Evolutionary conservation across 1,140 invertebrate species (phyloP), one percentile per base, ranked within the genome.

Genomic region (Aphaenogaster floridana): DNA sequence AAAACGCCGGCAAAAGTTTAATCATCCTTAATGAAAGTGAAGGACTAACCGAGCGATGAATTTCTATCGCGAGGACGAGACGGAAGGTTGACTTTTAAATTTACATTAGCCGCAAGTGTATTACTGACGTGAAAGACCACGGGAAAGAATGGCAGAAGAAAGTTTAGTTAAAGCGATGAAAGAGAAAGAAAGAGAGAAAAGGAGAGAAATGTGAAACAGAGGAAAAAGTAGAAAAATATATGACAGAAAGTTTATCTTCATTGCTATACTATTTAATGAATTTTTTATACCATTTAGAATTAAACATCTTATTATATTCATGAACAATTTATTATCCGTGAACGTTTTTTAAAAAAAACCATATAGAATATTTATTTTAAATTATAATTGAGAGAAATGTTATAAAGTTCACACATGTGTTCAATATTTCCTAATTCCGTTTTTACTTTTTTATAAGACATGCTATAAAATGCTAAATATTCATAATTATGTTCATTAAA

Each of bases 31-130:
- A 84, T 84, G 80, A 84, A 84, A 84, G 80, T 76, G 45, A 76
- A 52, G 76, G 81, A 80, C 61, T 66, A 83, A 83, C n/a, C 64
- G 76, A 76, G 72, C 66, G 85, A 87, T 84, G 86, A 90, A 90
- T 86, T 90, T 87, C 50, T 68, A 87, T 87, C 71, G 85, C 74
- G 50, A 79, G 66, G 76, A 48, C 81, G 85, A 90, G 86, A 74
- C 66, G 77, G 64, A 52, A 64, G 63, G 71, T 50, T 78, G 45
- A 71, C 72, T 84, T 83, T 69, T 76, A 78, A 85, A 89, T 90
- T 90, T 90, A 86, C 88, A 90, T 90, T 90, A 87, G 69, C 86
- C 48, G 68, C 81, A 68, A 90, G 83, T 87, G 86, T 87, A 87
- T 87, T 86, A 76, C 86, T 64, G 66, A 59, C 54, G 79, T 45